A percentile compares a stretch with the other conserved stretches of the same genome.
phyloP scores from a whole-genome alignment of 2,113 vertebrate genomes.

The Gasterosteus nipponicus region DNA sequence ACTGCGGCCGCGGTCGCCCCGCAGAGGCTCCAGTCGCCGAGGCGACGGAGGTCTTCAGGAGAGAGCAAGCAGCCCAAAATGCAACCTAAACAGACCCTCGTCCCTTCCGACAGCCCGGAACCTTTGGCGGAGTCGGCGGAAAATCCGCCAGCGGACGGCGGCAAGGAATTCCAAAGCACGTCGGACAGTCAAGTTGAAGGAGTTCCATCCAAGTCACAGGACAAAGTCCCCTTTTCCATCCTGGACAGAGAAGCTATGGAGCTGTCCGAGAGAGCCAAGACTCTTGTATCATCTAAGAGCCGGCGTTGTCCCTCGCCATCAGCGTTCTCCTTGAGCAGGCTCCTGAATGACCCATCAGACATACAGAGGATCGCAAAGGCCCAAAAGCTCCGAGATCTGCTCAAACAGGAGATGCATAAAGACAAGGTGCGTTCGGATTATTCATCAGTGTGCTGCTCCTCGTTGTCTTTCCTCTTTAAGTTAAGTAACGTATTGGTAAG shows the following conservation, averaged over 20 bases:
- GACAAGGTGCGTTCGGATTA: constrained; percentile 82
- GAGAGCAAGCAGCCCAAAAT: constrained; percentile 49
- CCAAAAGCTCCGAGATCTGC: constrained; percentile 89
- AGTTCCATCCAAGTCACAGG: constrained; percentile 29
- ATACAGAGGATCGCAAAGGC: constrained; percentile 88
- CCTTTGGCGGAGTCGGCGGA: background rate
- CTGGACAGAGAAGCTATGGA: constrained; percentile 61
- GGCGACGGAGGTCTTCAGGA: constrained; percentile 54
- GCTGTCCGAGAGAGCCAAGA: constrained; percentile 73
- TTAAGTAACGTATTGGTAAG: background rate
- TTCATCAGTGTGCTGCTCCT: background rate
- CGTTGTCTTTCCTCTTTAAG: background rate
- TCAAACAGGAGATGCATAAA: constrained; percentile 89
- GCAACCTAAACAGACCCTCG: constrained; percentile 24
- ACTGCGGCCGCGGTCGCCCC: background rate
- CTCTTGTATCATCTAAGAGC: constrained; percentile 56
- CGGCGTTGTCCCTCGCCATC: constrained; percentile 30
- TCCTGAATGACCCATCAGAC: constrained; percentile 86
- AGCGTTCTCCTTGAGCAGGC: constrained; percentile 65
- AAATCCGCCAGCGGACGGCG: background rate
- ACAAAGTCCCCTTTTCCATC: constrained; percentile 52
- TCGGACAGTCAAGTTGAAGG: constrained; percentile 43
- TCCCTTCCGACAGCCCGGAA: constrained; percentile 6
- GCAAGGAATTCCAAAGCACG: constrained; percentile 20
- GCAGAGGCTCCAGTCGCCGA: constrained; percentile 50